A percentile compares a stretch with the other conserved stretches of the same genome.
Conservation (phyloP, 1,140 invertebrate genomes). For the Forficula auricularia region DNA sequence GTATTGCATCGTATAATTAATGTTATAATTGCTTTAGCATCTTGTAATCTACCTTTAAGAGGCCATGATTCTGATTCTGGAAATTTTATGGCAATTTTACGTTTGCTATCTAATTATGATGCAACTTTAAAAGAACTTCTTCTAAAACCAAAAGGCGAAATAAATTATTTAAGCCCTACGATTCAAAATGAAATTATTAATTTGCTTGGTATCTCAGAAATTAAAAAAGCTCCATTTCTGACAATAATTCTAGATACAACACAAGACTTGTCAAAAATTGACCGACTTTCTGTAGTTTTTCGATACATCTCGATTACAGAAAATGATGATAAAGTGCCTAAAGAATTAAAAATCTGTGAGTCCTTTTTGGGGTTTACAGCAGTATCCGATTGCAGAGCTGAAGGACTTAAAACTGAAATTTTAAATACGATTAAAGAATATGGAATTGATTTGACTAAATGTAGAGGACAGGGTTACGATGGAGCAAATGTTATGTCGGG, state of each 20-base stretch:
- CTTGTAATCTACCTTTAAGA: slow-evolving; percentile 13
- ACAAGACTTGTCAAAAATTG: slow-evolving; percentile 11
- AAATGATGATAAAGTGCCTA: slow-evolving; percentile 11
- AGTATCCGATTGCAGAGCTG: slow-evolving; percentile 14
- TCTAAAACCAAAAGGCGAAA: slow-evolving; percentile 9
- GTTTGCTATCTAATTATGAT: slow-evolving; percentile 8
- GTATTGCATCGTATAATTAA: slow-evolving; percentile 12
- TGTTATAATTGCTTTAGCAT: slow-evolving; percentile 14
- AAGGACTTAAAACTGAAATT: slow-evolving; percentile 13
- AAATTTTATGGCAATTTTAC: background rate
- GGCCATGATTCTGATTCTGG: slow-evolving; percentile 11
- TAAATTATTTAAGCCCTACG: slow-evolving; percentile 13
- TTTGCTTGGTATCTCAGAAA: slow-evolving; percentile 11
- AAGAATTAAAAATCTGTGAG: slow-evolving; percentile 12
- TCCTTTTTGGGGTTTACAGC: slow-evolving; percentile 15
- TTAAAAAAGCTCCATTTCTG: slow-evolving; percentile 16
- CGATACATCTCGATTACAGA: slow-evolving; percentile 10
- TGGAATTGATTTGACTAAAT: slow-evolving; percentile 14
- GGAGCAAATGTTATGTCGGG: slow-evolving; percentile 13
- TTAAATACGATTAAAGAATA: slow-evolving; percentile 15
- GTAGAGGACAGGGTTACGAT: slow-evolving; percentile 14
- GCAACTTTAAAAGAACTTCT: slow-evolving; percentile 11
- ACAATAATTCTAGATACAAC: slow-evolving; percentile 17
- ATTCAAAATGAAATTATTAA: slow-evolving; percentile 18
- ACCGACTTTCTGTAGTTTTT: slow-evolving; percentile 11